These are phyloP conservation scores for Ornithoptera priamus DNA, from an alignment of 2,888 invertebrate species.

Conservation along the genomic window DNA sequence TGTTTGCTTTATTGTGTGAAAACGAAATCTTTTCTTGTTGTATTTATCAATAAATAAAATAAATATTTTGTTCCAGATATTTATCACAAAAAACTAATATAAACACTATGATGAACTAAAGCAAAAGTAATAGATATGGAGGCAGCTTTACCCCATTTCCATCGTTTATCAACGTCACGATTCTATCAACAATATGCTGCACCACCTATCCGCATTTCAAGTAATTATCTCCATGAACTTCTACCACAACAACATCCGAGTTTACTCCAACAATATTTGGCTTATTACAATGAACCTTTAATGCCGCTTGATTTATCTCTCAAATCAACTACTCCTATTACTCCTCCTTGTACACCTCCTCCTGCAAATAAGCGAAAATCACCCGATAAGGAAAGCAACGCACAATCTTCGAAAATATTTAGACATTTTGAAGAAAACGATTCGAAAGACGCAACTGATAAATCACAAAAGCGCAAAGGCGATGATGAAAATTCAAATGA, in stretches of 20 bases:
- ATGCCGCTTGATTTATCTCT: constrained; percentile 88
- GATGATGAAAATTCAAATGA: constrained; percentile 67
- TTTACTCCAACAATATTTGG: constrained; percentile 77
- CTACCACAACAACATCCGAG: constrained; percentile 71
- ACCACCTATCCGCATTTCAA: constrained; percentile 63
- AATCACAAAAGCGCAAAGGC: constrained; percentile 50
- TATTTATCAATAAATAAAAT: background rate
- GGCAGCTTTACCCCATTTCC: constrained; percentile 68
- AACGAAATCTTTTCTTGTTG: background rate
- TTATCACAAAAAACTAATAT: constrained; percentile 30
- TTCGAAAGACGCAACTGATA: constrained; percentile 51
- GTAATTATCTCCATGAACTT: constrained; percentile 68
- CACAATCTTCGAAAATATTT: constrained; percentile 68
- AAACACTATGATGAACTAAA: constrained; percentile 20
- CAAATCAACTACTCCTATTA: constrained; percentile 85
- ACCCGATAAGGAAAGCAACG: constrained; percentile 54
- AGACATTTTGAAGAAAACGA: constrained; percentile 64
- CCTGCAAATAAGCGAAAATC: constrained; percentile 80
- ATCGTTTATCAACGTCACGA: constrained; percentile 62
- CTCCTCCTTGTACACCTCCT: constrained; percentile 88
- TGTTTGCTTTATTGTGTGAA: constrained; percentile 8
- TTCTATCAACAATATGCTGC: constrained; percentile 72
- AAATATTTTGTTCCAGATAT: constrained; percentile 45
- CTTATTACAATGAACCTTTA: constrained; percentile 81
- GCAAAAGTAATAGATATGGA: constrained; percentile 55